Evolutionary conservation across 1,140 invertebrate genomes (phyloP), one percentile per base, ranked within the genome.

Genomic region (Sarcophaga bullata): DNA sequence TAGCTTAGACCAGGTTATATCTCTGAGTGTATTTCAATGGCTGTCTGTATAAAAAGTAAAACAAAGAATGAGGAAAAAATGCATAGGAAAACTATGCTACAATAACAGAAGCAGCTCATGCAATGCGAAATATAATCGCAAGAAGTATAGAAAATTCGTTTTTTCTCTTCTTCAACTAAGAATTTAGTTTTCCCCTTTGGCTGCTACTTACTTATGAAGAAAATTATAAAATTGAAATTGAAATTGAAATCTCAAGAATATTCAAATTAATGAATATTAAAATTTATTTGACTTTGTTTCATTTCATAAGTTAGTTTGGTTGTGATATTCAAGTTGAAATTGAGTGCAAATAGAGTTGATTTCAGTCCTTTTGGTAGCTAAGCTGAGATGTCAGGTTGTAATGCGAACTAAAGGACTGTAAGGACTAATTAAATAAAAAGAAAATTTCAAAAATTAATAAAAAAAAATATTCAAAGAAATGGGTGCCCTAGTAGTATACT

Each of bases 221-320:
- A 37, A 37, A 37, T 37, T 37, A 68, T 68, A 68, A 25, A 15
- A 15, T 68, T 10, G 13, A 52, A 52, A 13, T 10, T 52, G 6
- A 52, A 68, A 68, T 19, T 19, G 19, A 25, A 19, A 17, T 68
- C 19, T 68, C n/a, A 68, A 17, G 62, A 19, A 68, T 68, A 68
- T 68, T 68, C 15, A 58, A 68, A 68, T 19, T 25, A 68, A 68
- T 68, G 62, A 68, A 68, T n/a, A 68, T n/a, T n/a, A n/a, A n/a
- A n/a, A n/a, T 17, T 68, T 68, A n/a, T 58, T 58, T 13, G 54
- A 15, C 15, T 58, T 58, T 58, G 54, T 58, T 58, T 37, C 4
- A 37, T 37, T 37, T 37, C 25, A 37, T 37, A 37, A 37, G 25
- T 37, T 4, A 1, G 1, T 37, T 37, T 37, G 25, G 25, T 37